phyloP scores from a whole-genome alignment of 2,113 vertebrate genomes.

The Marmota flaviventris region DNA sequence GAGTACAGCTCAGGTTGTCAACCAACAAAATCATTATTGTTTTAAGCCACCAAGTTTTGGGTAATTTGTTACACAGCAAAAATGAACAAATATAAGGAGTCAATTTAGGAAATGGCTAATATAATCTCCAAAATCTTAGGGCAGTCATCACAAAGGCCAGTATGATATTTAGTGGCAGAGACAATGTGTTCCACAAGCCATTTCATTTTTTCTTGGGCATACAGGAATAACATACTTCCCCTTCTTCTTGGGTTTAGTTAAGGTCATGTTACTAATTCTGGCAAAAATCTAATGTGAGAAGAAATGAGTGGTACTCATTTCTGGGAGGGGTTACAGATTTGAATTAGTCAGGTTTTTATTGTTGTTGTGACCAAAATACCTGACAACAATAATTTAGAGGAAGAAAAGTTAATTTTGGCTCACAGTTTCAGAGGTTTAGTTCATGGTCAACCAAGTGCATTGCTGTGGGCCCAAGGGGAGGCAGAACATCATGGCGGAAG shows the following conservation, averaged over 20 bases:
- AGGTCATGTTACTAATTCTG: not conserved
- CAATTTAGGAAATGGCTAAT: not conserved
- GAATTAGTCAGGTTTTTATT: too few species aligned
- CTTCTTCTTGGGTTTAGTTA: not conserved
- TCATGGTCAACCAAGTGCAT: too few species aligned
- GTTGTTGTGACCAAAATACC: too few species aligned
- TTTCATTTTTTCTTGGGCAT: not conserved
- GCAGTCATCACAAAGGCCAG: not conserved
- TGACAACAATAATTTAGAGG: too few species aligned
- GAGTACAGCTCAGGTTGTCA: not conserved
- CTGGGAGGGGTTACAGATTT: not conserved
- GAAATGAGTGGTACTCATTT: not conserved
- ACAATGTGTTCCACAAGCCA: not conserved
- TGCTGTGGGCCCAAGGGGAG: too few species aligned
- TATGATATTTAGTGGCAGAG: not conserved
- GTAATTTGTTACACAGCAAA: not conserved
- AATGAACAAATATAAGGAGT: not conserved
- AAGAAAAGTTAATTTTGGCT: too few species aligned
- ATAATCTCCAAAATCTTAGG: not conserved
- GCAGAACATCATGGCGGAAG: too few species aligned
- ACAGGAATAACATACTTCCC: not conserved
- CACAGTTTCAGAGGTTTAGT: too few species aligned
- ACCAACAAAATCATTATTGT: not conserved
- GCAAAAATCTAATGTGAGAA: not conserved
- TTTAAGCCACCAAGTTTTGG: not conserved